Evolutionary conservation across 2,888 invertebrate genomes (phyloP), one percentile per base, ranked within the genome.

Genomic region (Neoscelio sp.): DNA sequence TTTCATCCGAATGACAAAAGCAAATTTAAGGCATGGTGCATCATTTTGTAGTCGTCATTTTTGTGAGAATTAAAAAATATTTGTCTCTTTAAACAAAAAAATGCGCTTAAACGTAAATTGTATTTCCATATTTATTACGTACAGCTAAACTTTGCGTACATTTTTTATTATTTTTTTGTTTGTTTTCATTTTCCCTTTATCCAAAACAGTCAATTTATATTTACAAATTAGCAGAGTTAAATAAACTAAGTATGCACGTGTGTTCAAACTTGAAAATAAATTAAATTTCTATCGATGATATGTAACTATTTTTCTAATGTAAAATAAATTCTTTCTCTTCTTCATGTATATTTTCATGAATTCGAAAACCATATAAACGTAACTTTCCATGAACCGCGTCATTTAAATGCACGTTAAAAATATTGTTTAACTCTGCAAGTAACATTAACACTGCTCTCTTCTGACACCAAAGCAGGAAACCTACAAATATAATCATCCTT

Each of bases 401-500:
- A 7, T 40, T 62, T 48, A 50, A 50, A 50, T 64, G 40, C 50
- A 64, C 23, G 40, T 64, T 40, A 12, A 2, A 40, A 44, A 44
- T 26, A 26, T n/a, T 33, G 28, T 33, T 10, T 44, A 71, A 54
- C 50, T 58, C 26, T 44, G 40, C 26, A 17, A 40, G 10, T 50
- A 62, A 62, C 35, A 68, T 68, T 46, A 54, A 76, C 40, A 58
- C 64, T 58, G 77, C 64, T 68, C 13, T 33, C n/a, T 2, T 10
- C 13, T 20, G 58, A 70, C 26, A 77, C n/a, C 12, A 20, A 28
- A 77, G 65, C 64, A 68, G 64, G 46, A 62, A 52, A 58, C 58
- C 65, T 71, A 71, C 50, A 70, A 50, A 71, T 64, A 48, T 56
- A 56, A 54, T 68, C 48, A 35, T 33, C 38, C 18, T 28, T 76